Base-by-base conservation (phyloP, 2,888 invertebrate species). In the Macropis europaea region DNA sequence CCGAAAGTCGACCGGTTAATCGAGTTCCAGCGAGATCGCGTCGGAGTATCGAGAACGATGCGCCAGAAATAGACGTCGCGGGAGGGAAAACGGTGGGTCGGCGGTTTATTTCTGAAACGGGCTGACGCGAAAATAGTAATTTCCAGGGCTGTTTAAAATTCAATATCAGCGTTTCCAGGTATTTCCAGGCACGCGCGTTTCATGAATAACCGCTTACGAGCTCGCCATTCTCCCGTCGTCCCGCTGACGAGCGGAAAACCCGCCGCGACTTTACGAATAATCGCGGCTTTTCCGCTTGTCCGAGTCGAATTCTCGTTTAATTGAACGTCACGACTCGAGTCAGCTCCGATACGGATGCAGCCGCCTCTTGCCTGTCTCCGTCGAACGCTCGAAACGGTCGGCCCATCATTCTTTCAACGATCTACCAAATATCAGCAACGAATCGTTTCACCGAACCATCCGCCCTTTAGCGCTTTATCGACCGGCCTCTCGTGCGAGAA, bases 111-210 rank as follows among this genome's bases (percentile, higher is more conserved):
- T 34, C 15, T 32, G 7, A 26, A 13, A 13, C 13, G 38, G 9
- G 7, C 4, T 3, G 48, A 4, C 24, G 19, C 5, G 34, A 34
- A 38, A 54, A 62, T 34, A 42, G 62, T 11, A 24, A 34, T 62
- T 61, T 54, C 7, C 7, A 11, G 38, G 56, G 26, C 36, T 9
- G 42, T 47, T 47, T 17, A 22, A 32, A 50, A 63, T 62, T 45
- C 36, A 34, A 62, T 48, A 22, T 9, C 40, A 24, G 38, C 24
- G 11, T 38, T 11, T 2, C 13, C 28, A 3, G 48, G n/a, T 42
- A 60, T 50, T 60, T 42, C 17, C 22, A 38, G n/a, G 11, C 32
- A 6, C 19, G 28, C 53, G 28, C 7, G 30, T 30, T 40, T 40
- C 40, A 40, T 19, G 53, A 53, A 40, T 53, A 28, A 53, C 28